Percentiles rank a stretch among this genome's conserved stretches.
Conservation (phyloP, 2,888 invertebrate genomes). For the Drosophila ochracea region DNA sequence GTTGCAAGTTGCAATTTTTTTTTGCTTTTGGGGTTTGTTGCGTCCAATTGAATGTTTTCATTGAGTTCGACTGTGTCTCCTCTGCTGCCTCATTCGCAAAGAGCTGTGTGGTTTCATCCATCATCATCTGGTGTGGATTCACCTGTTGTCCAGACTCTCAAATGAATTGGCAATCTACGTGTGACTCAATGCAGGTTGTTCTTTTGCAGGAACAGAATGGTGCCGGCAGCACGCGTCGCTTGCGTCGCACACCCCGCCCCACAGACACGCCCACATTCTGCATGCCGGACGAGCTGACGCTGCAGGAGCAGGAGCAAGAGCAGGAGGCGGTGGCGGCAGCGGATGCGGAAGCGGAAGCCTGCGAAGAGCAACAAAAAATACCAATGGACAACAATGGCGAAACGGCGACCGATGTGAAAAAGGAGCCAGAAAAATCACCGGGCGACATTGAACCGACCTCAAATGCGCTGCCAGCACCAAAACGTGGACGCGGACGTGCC, state of each 20-base stretch:
- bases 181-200: neutral
- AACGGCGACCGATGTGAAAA: conserved; percentile 46
- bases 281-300: conserved; percentile 16
- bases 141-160: conserved; percentile 19
- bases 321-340: neutral
- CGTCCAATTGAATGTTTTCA: neutral
- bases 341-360: neutral
- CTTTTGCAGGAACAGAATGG: conserved; percentile 59
- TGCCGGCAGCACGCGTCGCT: conserved; percentile 63
- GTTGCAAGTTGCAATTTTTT: neutral
- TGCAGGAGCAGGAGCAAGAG: neutral
- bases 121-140: neutral
- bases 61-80: neutral
- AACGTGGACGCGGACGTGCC: conserved; percentile 78
- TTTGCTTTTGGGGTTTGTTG: neutral
- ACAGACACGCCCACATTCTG: conserved; percentile 52
- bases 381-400: conserved; percentile 20
- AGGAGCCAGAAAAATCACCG: conserved; percentile 55
- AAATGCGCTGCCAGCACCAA: conserved; percentile 44
- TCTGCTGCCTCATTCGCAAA: too few relatives aligned
- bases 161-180: neutral
- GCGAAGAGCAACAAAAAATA: conserved; percentile 5
- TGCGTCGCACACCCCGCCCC: conserved; percentile 73
- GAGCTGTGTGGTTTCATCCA: neutral
- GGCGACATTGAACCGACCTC: conserved; percentile 12